A percentile compares a stretch with the other conserved stretches of the same genome.
phyloP scores from a whole-genome alignment of 2,797 vertebrate genomes.

The Molossus molossus region DNA sequence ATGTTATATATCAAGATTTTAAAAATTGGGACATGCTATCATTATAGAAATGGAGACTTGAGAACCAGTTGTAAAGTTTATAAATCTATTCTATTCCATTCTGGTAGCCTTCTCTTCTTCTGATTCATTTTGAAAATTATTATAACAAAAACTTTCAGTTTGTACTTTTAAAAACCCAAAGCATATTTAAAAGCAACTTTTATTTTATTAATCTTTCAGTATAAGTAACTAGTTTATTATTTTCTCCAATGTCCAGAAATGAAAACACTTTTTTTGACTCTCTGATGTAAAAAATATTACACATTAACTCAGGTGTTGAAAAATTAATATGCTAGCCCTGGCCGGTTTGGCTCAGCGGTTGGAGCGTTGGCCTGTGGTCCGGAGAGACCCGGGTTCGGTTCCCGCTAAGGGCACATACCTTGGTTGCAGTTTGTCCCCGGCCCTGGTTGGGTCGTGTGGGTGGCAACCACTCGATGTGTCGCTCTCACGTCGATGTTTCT shows the following conservation, averaged over 20 bases:
- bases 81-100: background rate
- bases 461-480: no score
- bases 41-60: background rate
- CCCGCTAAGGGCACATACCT: no score
- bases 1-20: background rate
- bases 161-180: background rate
- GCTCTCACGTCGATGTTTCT: no score
- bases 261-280: background rate
- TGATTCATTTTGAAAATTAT: background rate
- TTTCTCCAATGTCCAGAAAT: background rate
- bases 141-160: background rate
- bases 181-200: background rate
- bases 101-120: background rate
- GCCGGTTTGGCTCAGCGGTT: no score
- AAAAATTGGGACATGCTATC: background rate
- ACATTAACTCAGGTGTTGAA: background rate
- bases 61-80: background rate
- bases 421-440: no score
- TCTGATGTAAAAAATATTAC: background rate
- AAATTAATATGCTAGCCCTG: background rate
- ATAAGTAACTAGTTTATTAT: background rate
- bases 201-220: background rate
- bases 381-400: no score
- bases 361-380: no score
- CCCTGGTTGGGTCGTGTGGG: no score